Evolutionary conservation across 2,113 vertebrate species (phyloP), one percentile per base, ranked within the genome.

Genomic region (Melanerpes formicivorus): DNA sequence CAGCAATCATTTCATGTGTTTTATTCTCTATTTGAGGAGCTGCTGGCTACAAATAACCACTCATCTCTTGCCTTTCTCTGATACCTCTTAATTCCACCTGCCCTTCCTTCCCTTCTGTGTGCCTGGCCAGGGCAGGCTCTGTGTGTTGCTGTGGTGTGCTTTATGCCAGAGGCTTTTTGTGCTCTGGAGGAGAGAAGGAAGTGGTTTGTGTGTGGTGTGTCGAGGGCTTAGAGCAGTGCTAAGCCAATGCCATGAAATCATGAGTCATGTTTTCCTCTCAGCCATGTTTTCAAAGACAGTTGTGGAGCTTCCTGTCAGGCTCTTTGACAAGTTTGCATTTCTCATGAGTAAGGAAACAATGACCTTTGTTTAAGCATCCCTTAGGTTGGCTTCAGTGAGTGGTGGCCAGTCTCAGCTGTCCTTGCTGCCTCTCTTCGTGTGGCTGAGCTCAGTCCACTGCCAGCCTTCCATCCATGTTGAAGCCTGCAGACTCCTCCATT

Each of bases 401-500:
- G 18, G 10, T 30, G 23, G 7, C 27, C 27, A 29, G 1, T 25
- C 67, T 64, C 29, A 34, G 64, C 26, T 65, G 74, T 30, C 2
- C 29, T 56, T 64, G 26, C 42, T 60, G 52, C 44, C 22, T 40
- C 26, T 75, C 12, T n/a, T 26, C 50, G 9, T 14, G 30, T 9
- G n/a, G 62, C 59, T 16, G 23, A 78, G 66, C 72, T 48, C 40
- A 6, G 58, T 6, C 23, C 5, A 2, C 23, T 74, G 23, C n/a
- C 72, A 66, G 0, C 60, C 55, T 37, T 56, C 7, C 13, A 10
- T 30, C 26, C 5, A 0, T 2, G 18, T n/a, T 0, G 0, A 6
- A 69, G n/a, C 64, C 63, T 48, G n/a, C 32, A 11, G 40, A 9
- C 64, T n/a, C n/a, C 23, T 34, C 18, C 15, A 1, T 46, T 22